Conservation (phyloP, 1,140 invertebrate species). For the Apis dorsata region DNA sequence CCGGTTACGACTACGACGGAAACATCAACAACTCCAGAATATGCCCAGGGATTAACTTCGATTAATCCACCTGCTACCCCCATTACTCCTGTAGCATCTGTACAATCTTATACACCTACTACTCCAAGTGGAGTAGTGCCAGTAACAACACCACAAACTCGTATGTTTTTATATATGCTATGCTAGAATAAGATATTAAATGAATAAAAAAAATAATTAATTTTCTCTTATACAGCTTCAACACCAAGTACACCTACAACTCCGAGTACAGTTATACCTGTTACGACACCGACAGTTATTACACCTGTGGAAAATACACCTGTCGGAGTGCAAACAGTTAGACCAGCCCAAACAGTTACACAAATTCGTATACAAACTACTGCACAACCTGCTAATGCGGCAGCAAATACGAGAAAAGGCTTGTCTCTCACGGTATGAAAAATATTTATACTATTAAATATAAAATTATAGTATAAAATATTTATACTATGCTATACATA, state of each 20-base stretch:
- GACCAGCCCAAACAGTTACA: slow-evolving; percentile 80
- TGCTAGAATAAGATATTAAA: no score
- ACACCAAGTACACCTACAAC: slow-evolving; percentile 70
- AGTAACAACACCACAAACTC: slow-evolving; percentile 66
- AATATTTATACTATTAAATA: slow-evolving; percentile 12
- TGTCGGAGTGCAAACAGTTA: slow-evolving; percentile 76
- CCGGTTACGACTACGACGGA: slow-evolving; percentile 78
- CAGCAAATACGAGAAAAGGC: slow-evolving; percentile 83
- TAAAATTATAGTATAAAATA: no score
- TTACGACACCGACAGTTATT: slow-evolving; percentile 69
- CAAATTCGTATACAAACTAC: slow-evolving; percentile 82
- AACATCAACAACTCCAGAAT: slow-evolving; percentile 84
- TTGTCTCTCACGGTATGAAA: slow-evolving; percentile 88
- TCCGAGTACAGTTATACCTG: slow-evolving; percentile 72
- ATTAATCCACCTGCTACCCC: slow-evolving; percentile 77
- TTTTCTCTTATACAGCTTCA: slow-evolving; percentile 64
- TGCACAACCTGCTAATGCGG: slow-evolving; percentile 78
- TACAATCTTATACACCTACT: slow-evolving; percentile 71
- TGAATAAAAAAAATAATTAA: slow-evolving; percentile 3
- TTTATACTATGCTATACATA: not conserved
- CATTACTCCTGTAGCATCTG: slow-evolving; percentile 60
- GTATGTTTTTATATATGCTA: slow-evolving; percentile 57
- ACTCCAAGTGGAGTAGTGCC: slow-evolving; percentile 66
- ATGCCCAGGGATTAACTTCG: slow-evolving; percentile 86
- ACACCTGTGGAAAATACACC: slow-evolving; percentile 72